Conservation (phyloP, 2,113 vertebrate species). For the Vicugna pacos region DNA sequence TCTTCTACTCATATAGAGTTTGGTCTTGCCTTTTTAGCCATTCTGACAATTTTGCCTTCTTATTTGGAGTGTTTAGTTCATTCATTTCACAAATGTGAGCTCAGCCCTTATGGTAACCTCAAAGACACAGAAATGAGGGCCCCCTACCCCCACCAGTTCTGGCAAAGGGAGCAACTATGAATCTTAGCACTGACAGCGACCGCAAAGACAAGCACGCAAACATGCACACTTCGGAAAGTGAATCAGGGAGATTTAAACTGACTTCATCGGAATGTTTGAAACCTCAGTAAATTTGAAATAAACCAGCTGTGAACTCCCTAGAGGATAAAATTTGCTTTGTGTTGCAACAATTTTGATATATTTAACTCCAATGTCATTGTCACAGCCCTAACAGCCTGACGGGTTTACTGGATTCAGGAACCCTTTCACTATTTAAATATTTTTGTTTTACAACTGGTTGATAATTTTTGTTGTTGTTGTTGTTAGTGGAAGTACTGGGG, state of each 20-base stretch:
- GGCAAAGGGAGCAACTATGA: constrained; percentile 45
- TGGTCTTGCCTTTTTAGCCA: background rate
- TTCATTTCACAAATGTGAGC: background rate
- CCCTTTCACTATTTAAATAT: constrained; percentile 75
- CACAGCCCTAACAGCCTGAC: constrained; percentile 57
- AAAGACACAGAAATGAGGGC: constrained; percentile 53
- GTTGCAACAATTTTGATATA: constrained; percentile 76
- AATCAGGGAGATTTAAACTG: constrained; percentile 71
- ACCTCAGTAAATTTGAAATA: constrained; percentile 79
- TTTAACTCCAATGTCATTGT: constrained; percentile 58
- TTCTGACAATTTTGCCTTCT: background rate
- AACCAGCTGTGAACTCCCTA: constrained; percentile 81
- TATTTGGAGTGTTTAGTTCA: background rate
- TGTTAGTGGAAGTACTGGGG: too few species aligned
- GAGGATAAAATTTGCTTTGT: constrained; percentile 71
- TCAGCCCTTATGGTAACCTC: constrained; percentile 46
- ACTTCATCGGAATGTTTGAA: constrained; percentile 77
- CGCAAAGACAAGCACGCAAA: constrained; percentile 45
- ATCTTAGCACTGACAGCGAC: constrained; percentile 64
- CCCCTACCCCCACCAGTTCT: constrained; percentile 39
- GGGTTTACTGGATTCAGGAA: constrained; percentile 80
- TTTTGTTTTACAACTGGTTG: constrained; percentile 79
- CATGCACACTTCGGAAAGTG: constrained; percentile 73
- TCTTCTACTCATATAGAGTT: background rate
- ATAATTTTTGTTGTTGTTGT: constrained; percentile 32